phyloP scores from a whole-genome alignment of 2,797 vertebrate species.

The Gila robusta region DNA sequence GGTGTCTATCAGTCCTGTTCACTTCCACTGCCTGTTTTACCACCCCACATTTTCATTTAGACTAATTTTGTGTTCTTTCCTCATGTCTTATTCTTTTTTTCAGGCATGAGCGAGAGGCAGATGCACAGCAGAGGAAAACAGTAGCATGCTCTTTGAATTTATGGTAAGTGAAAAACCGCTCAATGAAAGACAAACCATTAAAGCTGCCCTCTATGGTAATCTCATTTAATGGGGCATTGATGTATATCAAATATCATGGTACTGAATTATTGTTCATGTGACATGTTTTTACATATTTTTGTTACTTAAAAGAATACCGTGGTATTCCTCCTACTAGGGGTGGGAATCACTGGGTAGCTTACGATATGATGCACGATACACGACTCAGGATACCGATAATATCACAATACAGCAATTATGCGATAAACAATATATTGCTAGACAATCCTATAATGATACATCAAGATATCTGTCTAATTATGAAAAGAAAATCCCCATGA shows the following conservation, averaged over 20 bases:
- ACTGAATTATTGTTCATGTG: background rate
- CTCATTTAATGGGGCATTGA: background rate
- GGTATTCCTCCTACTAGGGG: background rate
- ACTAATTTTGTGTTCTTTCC: background rate
- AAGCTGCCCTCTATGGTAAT: background rate
- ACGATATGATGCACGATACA: too few relatives aligned
- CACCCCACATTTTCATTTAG: background rate
- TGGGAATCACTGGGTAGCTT: too few relatives aligned
- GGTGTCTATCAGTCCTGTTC: background rate
- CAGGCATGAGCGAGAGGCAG: slow-evolving; percentile 68
- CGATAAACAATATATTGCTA: too few relatives aligned
- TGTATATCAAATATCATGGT: too few relatives aligned
- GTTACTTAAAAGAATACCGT: background rate
- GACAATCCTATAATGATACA: too few relatives aligned
- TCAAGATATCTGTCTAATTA: too few relatives aligned
- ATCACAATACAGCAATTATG: too few relatives aligned
- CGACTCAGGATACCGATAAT: too few relatives aligned
- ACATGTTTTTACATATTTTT: background rate
- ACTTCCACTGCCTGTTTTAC: background rate
- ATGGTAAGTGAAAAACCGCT: slow-evolving; percentile 71
- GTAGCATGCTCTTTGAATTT: slow-evolving; percentile 78
- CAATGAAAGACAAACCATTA: background rate
- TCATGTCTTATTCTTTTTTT: slow-evolving; percentile 47
- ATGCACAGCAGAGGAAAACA: slow-evolving; percentile 65
- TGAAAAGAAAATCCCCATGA: too few relatives aligned